Conservation (phyloP, 2,113 vertebrate species). For the Sorex fumeus region DNA sequence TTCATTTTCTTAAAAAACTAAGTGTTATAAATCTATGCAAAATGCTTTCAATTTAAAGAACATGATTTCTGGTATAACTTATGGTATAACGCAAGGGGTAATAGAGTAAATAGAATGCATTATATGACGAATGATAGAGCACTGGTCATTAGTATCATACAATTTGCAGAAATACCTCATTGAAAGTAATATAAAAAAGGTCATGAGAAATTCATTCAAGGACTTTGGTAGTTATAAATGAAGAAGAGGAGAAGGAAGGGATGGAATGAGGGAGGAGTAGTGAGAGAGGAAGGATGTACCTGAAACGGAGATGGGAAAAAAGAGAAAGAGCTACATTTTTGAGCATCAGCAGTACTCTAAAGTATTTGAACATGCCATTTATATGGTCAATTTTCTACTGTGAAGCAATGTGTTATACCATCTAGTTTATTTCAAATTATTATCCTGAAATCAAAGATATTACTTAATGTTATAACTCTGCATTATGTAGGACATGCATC, state of each 20-base stretch:
- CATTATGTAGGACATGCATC: not conserved
- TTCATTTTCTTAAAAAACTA: conserved; percentile 50
- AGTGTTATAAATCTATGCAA: not conserved
- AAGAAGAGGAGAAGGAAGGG: not conserved
- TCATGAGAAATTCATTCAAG: not conserved
- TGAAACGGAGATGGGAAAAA: too few species aligned
- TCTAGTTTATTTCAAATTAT: conserved; percentile 41
- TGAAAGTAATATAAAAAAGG: not conserved
- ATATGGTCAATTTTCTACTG: conserved; percentile 46
- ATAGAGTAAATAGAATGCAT: conserved; percentile 8
- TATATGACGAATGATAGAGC: conserved; percentile 33
- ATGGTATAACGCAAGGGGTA: conserved; percentile 57
- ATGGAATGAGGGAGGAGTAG: not conserved
- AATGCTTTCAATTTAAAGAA: conserved; percentile 67
- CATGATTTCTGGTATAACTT: conserved; percentile 36
- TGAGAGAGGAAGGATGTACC: rapidly evolving
- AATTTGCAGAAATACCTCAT: conserved; percentile 47
- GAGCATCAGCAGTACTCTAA: not conserved
- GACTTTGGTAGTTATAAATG: not conserved
- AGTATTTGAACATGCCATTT: conserved; percentile 57
- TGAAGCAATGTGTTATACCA: conserved; percentile 36
- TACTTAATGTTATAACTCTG: conserved; percentile 60
- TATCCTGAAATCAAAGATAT: conserved; percentile 48
- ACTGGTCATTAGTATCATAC: conserved; percentile 60
- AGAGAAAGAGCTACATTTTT: not conserved